Evolutionary conservation across 2,888 invertebrate genomes (phyloP).

Genomic region (Orthosia gothica): DNA sequence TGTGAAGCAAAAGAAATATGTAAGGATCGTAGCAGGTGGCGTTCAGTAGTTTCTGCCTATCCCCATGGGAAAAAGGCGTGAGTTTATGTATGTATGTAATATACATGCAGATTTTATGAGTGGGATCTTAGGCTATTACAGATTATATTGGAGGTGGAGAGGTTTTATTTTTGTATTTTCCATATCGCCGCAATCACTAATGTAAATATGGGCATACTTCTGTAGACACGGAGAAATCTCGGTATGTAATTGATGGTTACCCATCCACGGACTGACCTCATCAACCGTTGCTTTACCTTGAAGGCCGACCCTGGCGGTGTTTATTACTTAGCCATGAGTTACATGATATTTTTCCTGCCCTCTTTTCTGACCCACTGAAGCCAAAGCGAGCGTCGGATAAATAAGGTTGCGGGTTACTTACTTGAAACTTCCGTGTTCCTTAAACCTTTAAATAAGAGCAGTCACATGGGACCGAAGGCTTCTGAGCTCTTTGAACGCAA

Average conservation of each 20-base stretch:
- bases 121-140: background rate
- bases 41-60: no score
- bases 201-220: background rate
- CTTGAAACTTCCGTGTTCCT: slow-evolving; percentile 22
- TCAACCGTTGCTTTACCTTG: no score
- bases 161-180: background rate
- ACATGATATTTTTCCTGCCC: background rate
- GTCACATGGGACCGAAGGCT: slow-evolving; percentile 39
- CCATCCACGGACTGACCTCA: no score
- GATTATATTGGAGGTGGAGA: background rate
- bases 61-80: no score
- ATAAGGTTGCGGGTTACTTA: slow-evolving; percentile 29
- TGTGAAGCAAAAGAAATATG: no score
- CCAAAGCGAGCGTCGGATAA: slow-evolving; percentile 14
- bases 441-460: slow-evolving; percentile 43
- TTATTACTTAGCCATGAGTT: no score
- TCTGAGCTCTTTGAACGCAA: slow-evolving; percentile 47
- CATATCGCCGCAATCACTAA: background rate
- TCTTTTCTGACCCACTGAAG: background rate
- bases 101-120: no score
- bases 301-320: no score
- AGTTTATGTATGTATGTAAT: no score
- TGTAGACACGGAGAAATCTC: no score
- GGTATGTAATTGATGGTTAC: no score
- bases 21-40: no score